A percentile compares a stretch with the other conserved stretches of the same genome.
Evolutionary conservation across 1,140 invertebrate genomes (phyloP).

Genomic region (Gonioctena quinquepunctata): DNA sequence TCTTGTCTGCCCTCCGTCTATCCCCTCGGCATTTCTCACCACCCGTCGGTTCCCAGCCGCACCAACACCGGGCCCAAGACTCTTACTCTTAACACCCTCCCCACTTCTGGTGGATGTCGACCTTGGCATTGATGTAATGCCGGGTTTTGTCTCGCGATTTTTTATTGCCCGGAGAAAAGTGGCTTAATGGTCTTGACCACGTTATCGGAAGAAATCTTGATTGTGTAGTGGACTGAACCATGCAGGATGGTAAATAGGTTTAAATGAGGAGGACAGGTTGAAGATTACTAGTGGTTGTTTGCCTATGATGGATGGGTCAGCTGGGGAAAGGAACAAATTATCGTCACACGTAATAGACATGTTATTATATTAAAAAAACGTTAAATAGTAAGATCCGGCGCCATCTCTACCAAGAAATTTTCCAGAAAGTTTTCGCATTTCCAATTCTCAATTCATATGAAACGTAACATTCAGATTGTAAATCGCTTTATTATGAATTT

Average conservation of each 20-base stretch:
- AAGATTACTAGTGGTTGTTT: not conserved
- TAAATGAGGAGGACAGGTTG: not conserved
- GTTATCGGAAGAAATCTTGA: not conserved
- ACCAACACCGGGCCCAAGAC: not conserved
- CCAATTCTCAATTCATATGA: too few relatives aligned
- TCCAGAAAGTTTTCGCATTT: too few relatives aligned
- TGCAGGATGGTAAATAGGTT: not conserved
- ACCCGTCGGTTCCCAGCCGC: not conserved
- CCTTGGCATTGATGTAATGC: constrained; percentile 1
- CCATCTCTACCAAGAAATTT: too few relatives aligned
- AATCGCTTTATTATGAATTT: too few relatives aligned
- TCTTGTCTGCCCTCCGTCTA: constrained; percentile 11
- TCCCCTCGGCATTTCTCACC: not conserved
- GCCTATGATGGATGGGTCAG: not conserved
- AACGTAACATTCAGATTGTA: too few relatives aligned
- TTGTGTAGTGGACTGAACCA: not conserved
- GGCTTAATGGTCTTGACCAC: not conserved
- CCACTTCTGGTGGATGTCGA: not conserved
- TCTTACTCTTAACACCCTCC: not conserved
- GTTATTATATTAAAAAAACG: too few relatives aligned
- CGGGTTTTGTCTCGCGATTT: not conserved
- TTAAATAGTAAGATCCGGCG: too few relatives aligned
- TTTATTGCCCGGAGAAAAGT: not conserved
- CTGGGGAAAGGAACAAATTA: too few relatives aligned
- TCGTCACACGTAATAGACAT: too few relatives aligned